A percentile compares a stretch with the other conserved stretches of the same genome.
Evolutionary conservation across 2,888 invertebrate species (phyloP).

Genomic region (Polymixis lichenea): DNA sequence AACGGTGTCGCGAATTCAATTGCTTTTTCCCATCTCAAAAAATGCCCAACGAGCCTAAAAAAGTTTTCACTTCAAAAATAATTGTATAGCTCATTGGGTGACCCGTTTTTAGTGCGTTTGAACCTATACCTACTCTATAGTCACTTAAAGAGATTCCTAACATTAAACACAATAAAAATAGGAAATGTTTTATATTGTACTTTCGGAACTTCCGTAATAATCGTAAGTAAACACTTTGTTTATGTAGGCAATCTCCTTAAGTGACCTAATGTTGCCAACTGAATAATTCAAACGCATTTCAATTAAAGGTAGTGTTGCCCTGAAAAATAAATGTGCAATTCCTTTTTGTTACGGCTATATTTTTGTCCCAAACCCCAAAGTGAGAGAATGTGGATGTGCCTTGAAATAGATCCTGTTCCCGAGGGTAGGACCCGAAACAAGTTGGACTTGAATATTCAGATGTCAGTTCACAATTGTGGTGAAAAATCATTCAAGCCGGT

Average conservation of each 20-base stretch:
- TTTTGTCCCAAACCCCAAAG: constrained; percentile 13
- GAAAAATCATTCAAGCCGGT: neutral
- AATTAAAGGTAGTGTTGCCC: constrained; percentile 14
- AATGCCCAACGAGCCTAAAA: too few species aligned
- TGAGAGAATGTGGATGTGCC: neutral
- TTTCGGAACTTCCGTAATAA: neutral
- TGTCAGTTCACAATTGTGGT: neutral
- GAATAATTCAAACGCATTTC: constrained; percentile 17
- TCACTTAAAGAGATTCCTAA: neutral
- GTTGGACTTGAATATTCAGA: constrained; percentile 18
- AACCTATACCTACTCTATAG: neutral
- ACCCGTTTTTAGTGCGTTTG: neutral
- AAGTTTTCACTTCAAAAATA: too few species aligned
- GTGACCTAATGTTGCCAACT: constrained; percentile 5
- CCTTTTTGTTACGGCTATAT: constrained; percentile 20
- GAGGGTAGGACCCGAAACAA: constrained; percentile 21
- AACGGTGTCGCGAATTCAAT: too few species aligned
- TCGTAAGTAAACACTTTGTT: neutral
- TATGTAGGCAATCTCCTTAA: constrained; percentile 15
- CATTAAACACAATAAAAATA: neutral
- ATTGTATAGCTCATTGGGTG: neutral
- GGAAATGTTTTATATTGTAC: neutral
- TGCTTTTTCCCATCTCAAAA: too few species aligned
- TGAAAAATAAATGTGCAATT: constrained; percentile 57
- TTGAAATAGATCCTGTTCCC: constrained; percentile 48